These are phyloP conservation scores for Dolichomitus sp. DNA, from an alignment of 2,888 invertebrate genomes.

Conservation along the genomic window DNA sequence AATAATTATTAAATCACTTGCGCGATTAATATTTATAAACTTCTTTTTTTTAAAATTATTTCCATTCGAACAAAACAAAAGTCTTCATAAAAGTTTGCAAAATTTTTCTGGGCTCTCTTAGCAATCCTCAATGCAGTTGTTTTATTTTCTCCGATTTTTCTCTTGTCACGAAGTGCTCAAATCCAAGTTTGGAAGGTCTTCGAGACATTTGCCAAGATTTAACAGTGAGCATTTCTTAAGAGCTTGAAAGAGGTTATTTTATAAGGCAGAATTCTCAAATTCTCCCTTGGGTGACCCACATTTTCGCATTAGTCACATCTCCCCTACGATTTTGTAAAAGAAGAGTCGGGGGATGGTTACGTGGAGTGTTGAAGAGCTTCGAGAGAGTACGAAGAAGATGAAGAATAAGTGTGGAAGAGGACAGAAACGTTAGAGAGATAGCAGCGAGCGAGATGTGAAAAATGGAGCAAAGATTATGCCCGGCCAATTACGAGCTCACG, in stretches of 20 bases:
- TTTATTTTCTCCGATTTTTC: too few relatives aligned
- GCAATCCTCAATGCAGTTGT: too few relatives aligned
- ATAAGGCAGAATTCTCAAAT: constrained; percentile 4
- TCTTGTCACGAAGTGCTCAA: neutral
- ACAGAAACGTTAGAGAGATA: constrained; percentile 44
- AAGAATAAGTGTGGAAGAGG: constrained; percentile 51
- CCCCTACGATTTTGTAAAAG: constrained; percentile 10
- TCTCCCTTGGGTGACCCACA: constrained; percentile 18
- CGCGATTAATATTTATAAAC: too few relatives aligned
- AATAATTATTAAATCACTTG: too few relatives aligned
- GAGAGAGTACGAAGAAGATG: constrained; percentile 20
- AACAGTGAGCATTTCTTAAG: neutral
- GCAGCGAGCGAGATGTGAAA: constrained; percentile 72
- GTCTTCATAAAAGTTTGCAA: too few relatives aligned
- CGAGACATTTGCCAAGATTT: neutral
- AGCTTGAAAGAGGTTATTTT: neutral
- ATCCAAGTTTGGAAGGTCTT: neutral
- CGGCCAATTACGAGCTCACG: constrained; percentile 75
- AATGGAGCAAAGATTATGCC: constrained; percentile 77
- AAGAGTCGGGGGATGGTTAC: neutral
- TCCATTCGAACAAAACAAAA: too few relatives aligned
- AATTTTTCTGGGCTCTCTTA: too few relatives aligned
- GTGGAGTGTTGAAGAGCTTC: constrained; percentile 14
- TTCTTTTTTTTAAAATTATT: too few relatives aligned
- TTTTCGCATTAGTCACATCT: constrained; percentile 10